Conservation (phyloP, 2,113 vertebrate species). For the Channa maculata region DNA sequence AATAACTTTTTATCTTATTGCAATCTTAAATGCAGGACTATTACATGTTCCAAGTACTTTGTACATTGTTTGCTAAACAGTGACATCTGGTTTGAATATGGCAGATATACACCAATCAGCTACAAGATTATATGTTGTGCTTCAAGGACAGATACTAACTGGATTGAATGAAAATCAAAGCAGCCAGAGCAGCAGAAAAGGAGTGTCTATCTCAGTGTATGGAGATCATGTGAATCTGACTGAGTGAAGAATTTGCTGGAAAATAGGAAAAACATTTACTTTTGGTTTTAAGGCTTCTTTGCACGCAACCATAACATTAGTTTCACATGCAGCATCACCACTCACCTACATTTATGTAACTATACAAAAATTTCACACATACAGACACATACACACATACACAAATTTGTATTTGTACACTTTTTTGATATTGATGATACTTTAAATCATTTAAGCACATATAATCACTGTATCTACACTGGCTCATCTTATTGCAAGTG, state of each 20-base stretch:
- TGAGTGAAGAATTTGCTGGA: slow-evolving; percentile 53
- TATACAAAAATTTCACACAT: neutral
- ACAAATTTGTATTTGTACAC: neutral
- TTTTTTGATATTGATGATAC: too few species aligned
- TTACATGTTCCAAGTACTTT: neutral
- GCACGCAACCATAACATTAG: too few species aligned
- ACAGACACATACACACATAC: slow-evolving; percentile 7
- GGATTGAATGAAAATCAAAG: slow-evolving; percentile 34
- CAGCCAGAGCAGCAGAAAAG: slow-evolving; percentile 43
- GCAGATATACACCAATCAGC: neutral
- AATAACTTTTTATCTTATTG: neutral
- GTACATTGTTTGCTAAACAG: neutral
- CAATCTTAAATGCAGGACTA: neutral
- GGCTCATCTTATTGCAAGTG: neutral
- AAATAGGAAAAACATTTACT: slow-evolving; percentile 9
- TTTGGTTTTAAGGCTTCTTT: slow-evolving; percentile 5
- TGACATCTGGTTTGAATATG: neutral
- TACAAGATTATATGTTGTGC: neutral
- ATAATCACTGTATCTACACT: neutral
- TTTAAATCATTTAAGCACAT: neutral
- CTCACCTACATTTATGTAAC: neutral
- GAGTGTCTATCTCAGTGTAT: slow-evolving; percentile 49
- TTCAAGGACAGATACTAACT: slow-evolving; percentile 33
- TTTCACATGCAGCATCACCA: neutral
- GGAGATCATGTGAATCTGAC: slow-evolving; percentile 76